phyloP scores from a whole-genome alignment of 2,888 invertebrate species.

The Tipula lateralis region DNA sequence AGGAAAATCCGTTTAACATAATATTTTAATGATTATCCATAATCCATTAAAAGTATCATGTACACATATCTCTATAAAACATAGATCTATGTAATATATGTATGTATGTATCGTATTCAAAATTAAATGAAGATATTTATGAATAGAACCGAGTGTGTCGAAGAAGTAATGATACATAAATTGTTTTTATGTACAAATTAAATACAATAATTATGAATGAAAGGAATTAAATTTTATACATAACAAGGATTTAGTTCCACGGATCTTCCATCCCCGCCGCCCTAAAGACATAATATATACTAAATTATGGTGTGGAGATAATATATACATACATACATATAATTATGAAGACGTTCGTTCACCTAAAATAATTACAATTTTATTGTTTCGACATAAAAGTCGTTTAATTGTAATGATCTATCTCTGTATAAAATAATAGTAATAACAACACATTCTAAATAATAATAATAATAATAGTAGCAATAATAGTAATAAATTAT shows the following conservation, averaged over 20 bases:
- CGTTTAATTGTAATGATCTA: conserved; percentile 1
- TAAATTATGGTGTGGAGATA: neutral
- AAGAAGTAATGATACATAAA: neutral
- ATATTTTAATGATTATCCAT: conserved; percentile 24
- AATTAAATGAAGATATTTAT: neutral
- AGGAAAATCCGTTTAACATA: conserved; percentile 24
- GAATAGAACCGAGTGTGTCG: neutral
- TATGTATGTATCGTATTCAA: neutral
- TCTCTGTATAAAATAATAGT: neutral
- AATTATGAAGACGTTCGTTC: neutral
- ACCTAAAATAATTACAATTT: conserved; percentile 24
- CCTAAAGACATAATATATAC: neutral
- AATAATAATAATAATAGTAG: neutral
- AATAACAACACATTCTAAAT: neutral
- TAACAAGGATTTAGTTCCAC: neutral
- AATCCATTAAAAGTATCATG: conserved; percentile 5
- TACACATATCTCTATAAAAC: neutral
- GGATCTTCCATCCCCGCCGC: neutral
- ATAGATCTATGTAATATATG: neutral
- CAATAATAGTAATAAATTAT: neutral
- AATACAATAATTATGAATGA: neutral
- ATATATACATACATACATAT: no score
- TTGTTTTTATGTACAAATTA: neutral
- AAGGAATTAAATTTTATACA: neutral
- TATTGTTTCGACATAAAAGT: neutral